Base-by-base conservation (phyloP, 37 sponge, comb jelly and placozoan genomes). In the Spongia lamella region DNA sequence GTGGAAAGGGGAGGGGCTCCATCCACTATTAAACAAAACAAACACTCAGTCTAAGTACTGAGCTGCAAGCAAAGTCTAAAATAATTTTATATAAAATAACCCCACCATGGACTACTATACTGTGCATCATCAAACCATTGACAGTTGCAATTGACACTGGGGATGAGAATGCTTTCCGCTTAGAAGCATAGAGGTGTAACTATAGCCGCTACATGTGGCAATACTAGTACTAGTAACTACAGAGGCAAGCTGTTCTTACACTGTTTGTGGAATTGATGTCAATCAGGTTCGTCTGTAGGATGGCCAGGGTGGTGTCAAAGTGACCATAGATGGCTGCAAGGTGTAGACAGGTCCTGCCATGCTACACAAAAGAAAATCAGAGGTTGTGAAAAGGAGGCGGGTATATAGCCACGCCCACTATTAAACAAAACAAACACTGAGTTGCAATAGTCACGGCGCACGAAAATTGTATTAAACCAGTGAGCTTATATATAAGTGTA, bases 81-180 rank as follows among this genome's bases (percentile, higher is more conserved):
- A n/a, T n/a, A n/a, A n/a, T n/a, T n/a, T n/a, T n/a, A n/a, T n/a
- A n/a, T n/a, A n/a, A n/a, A n/a, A n/a, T n/a, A n/a, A n/a, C n/a
- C n/a, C n/a, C n/a, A n/a, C n/a, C n/a, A n/a, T n/a, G n/a, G n/a
- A n/a, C n/a, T n/a, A n/a, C n/a, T n/a, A n/a, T n/a, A n/a, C n/a
- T n/a, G n/a, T n/a, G n/a, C n/a, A n/a, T n/a, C n/a, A n/a, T n/a
- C n/a, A n/a, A n/a, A n/a, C n/a, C n/a, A n/a, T n/a, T n/a, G n/a
- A n/a, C n/a, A n/a, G n/a, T n/a, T n/a, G n/a, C n/a, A n/a, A 82
- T 78, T 31, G 79, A 86, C 9, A 78, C 33, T 0, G 96, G 96
- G 27, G 96, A 96, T 52, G 75, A 92, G 7, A 96, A 96, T n/a
- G n/a, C n/a, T n/a, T n/a, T n/a, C n/a, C n/a, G n/a, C n/a, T n/a